Evolutionary conservation across 2,113 vertebrate genomes (phyloP), one percentile per base, ranked within the genome.

Genomic region (Sinocyclocheilus rhinocerous): DNA sequence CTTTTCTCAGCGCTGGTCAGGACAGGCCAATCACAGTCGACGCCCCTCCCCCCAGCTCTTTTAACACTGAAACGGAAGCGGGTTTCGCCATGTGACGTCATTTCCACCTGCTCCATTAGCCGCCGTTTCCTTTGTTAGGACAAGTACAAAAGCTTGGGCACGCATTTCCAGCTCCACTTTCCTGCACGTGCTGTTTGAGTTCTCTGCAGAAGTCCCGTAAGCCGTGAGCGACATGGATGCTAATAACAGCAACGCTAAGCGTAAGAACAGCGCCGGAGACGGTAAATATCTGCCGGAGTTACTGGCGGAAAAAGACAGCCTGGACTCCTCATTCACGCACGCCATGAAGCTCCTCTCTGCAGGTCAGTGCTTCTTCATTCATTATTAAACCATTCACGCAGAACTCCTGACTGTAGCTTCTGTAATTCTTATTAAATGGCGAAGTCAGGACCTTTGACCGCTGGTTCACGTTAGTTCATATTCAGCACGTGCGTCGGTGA

Each of bases 251-350:
- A 86, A 87, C 59, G 90, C 90, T 77, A 92, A 92, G 85, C 76
- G 55, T 4, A 85, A 85, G 55, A 87, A 67, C 52, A 65, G 22
- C 59, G n/a, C 4, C 48, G 67, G 36, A 0, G 97, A 98, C 92
- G 96, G 95, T 33, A 99, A 98, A 81, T 99, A 99, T 72, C 93
- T 99, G 65, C 97, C 98, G 2, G 97, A 99, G 94, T 96, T 99
- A 65, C 95, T 97, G 94, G 98, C 98, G 0, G 98, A 99, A 86
- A 99, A 98, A 90, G 98, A 99, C 93, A 98, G 97, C 50, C 92
- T 99, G 87, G 98, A 99, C 90, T 96, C 97, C 11, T 98, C 97
- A 12, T 98, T 99, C 92, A 98, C 97, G 1, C 97, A 99, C 88
- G 97, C 97, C 52, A 97, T 97, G 96, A 97, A 98, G 85, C 95